Evolutionary conservation across 2,888 invertebrate genomes (phyloP).

Genomic region (Pristionchus arcanus): DNA sequence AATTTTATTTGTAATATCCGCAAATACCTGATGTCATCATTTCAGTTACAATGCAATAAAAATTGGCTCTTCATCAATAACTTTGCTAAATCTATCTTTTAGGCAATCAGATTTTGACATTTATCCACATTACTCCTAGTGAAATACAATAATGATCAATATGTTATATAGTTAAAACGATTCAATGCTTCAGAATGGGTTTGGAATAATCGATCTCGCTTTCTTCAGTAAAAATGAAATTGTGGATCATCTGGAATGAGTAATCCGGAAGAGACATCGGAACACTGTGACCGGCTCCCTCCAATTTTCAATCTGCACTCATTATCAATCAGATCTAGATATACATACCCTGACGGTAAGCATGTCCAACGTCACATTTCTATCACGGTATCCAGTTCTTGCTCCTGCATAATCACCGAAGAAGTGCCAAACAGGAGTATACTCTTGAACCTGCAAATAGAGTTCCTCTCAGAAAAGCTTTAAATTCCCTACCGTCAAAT

Average conservation of each 20-base stretch:
- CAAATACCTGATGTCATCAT: too few species aligned
- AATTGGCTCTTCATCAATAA: too few species aligned
- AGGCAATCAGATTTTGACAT: too few species aligned
- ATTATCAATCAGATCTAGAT: not conserved
- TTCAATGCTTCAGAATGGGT: not conserved
- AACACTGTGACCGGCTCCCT: constrained; percentile 9
- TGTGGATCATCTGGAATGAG: not conserved
- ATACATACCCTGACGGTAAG: not conserved
- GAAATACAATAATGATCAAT: too few species aligned
- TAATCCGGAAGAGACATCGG: not conserved
- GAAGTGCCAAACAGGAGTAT: not conserved
- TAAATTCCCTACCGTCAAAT: too few species aligned
- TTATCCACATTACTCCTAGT: too few species aligned
- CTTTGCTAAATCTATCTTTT: too few species aligned
- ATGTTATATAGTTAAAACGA: too few species aligned
- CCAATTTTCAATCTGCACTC: not conserved
- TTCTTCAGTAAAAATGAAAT: not conserved
- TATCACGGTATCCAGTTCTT: not conserved
- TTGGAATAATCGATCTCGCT: not conserved
- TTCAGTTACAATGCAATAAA: too few species aligned
- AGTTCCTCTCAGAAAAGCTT: too few species aligned
- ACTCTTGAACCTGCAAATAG: not conserved
- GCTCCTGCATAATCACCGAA: not conserved
- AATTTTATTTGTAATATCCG: too few species aligned
- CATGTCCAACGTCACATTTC: not conserved